Base-by-base conservation (phyloP, 2,797 vertebrate species). In the Danio choprae region DNA sequence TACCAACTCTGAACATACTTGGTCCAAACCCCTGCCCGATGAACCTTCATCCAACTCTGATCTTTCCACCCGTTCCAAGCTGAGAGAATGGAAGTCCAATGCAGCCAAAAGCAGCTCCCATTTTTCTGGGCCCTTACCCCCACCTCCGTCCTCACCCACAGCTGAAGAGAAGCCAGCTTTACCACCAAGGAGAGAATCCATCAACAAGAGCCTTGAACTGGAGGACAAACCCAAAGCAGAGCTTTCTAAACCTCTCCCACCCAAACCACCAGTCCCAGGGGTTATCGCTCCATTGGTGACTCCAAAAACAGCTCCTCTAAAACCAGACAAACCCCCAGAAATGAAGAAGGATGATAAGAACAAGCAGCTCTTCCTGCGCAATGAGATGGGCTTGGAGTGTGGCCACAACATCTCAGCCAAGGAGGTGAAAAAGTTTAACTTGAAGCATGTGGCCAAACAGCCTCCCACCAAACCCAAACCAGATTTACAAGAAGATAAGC, bases 351-450 rank as follows among this genome's bases (percentile, higher is more conserved):
- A 99, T 36, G 97, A 98, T 56, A 99, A 97, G 79, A 94, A 88
- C 88, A 99, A 98, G 88, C 84, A 95, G 12, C 94, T 98, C 81
- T 95, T 94, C 70, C 92, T 97, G 72, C 95, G 93, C 53, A 99
- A 98, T 0, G 98, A 99, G 91, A 99, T 98, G 97, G 98, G 98
- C 1, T 92, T 99, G 62, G 98, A 99, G 88, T 98, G 96, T 16
- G 97, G 97, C 63, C 97, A 99, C 89, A 99, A 98, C 82, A 86
- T 99, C 18, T 94, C 96, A 0, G 96, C 95, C 86, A 98, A 97
- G 86, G 98, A 99, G 84, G 95, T 99, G 62, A 98, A 96, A 89
- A 99, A 97, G 87, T 97, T 98, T 63, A 96, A 96, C 83, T 94
- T 99, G 44, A 96, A 98, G 62, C 98, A 97, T 2, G 93, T 97